Percentiles rank a stretch among this genome's conserved stretches.
phyloP scores from a whole-genome alignment of 2,888 invertebrate genomes.

The Acleris emargana region DNA sequence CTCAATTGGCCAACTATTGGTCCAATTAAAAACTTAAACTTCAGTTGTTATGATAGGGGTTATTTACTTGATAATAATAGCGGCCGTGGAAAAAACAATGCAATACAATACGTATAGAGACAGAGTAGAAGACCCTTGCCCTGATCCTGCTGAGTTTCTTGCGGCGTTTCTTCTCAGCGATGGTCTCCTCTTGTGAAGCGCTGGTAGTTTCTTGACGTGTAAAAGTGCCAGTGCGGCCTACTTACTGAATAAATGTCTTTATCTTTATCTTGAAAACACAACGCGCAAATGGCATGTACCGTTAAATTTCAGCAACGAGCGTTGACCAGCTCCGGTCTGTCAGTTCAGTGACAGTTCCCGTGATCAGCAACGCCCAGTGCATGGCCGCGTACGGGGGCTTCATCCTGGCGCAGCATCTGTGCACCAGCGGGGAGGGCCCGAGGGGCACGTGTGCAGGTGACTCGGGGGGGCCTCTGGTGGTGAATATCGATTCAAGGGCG shows the following conservation, averaged over 20 bases:
- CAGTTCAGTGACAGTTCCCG: conserved; percentile 31
- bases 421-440: conserved; percentile 54
- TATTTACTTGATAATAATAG: too few relatives aligned
- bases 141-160: too few relatives aligned
- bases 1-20: conserved; percentile 28
- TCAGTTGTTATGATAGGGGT: not conserved
- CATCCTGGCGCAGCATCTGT: conserved; percentile 51
- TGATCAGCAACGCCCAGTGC: conserved; percentile 52
- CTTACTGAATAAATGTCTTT: too few relatives aligned
- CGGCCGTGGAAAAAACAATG: too few relatives aligned
- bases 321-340: conserved; percentile 17
- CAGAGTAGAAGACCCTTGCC: too few relatives aligned
- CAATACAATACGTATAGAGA: too few relatives aligned
- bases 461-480: conserved; percentile 60
- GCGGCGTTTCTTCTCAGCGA: too few relatives aligned
- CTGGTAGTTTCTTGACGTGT: too few relatives aligned
- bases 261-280: too few relatives aligned
- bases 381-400: conserved; percentile 45
- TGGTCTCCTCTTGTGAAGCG: too few relatives aligned
- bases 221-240: too few relatives aligned
- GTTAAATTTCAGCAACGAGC: conserved; percentile 11
- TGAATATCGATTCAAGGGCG: conserved; percentile 40
- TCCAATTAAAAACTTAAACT: conserved; percentile 38
- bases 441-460: conserved; percentile 55
- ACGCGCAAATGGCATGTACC: too few relatives aligned